Evolutionary conservation across 2,113 vertebrate species (phyloP).

Genomic region (Tinamus guttatus): DNA sequence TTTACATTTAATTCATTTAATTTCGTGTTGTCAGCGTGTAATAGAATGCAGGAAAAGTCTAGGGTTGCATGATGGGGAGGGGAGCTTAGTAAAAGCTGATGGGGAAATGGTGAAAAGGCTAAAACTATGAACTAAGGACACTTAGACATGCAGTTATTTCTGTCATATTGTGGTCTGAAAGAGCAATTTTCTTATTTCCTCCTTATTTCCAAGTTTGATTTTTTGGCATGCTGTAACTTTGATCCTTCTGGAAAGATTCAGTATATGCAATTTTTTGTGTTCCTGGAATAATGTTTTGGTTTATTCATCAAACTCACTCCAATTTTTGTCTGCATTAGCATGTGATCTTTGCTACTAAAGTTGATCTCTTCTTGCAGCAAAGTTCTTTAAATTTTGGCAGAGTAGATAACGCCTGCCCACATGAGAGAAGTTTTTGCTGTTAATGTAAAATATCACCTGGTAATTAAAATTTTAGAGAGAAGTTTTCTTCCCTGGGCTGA

Average conservation of each 20-base stretch:
- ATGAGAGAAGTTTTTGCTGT: background rate
- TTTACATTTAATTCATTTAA: background rate
- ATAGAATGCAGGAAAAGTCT: background rate
- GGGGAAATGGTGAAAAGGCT: background rate
- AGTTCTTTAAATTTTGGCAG: background rate
- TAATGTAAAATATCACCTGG: background rate
- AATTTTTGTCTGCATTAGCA: background rate
- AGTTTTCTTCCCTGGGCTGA: background rate
- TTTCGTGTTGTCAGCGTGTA: background rate
- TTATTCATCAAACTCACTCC: background rate
- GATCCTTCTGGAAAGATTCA: background rate
- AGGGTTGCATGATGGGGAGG: constrained; percentile 3
- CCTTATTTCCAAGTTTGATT: background rate
- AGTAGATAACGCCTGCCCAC: background rate
- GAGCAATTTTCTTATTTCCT: background rate
- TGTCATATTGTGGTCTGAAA: background rate
- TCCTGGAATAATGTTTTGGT: background rate
- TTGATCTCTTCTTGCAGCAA: background rate
- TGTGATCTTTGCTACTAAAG: background rate
- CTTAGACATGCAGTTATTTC: background rate
- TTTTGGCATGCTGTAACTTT: background rate
- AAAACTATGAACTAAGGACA: background rate
- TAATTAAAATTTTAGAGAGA: background rate
- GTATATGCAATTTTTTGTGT: background rate
- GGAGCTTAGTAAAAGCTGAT: background rate